phyloP scores from a whole-genome alignment of 2,113 vertebrate species.

The Gnathonemus longibarbis region DNA sequence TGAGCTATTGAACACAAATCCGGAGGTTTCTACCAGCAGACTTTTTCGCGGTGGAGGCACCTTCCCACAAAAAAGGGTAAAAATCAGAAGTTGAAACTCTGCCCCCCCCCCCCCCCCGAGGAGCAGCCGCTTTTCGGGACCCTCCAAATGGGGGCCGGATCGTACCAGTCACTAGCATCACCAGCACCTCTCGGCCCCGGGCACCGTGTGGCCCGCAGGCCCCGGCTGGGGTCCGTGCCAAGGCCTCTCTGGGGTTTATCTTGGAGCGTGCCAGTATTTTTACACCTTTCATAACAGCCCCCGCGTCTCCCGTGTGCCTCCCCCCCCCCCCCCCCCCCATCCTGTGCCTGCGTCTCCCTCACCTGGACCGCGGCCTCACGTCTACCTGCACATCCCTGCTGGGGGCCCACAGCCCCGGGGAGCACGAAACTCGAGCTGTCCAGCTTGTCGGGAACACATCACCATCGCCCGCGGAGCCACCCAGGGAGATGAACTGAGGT shows the following conservation, averaged over 20 bases:
- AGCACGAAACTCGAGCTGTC: background rate
- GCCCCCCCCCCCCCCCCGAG: background rate
- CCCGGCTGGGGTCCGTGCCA: constrained; percentile 15
- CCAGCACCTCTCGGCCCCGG: constrained; percentile 18
- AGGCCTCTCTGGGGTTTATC: constrained; percentile 22
- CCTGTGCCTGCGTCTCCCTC: background rate
- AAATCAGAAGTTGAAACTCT: background rate
- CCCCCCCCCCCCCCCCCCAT: background rate
- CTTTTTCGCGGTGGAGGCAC: background rate
- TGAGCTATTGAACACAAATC: constrained; percentile 2
- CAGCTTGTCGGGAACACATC: background rate
- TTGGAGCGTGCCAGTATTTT: constrained; percentile 29
- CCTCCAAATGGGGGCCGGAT: constrained; percentile 22
- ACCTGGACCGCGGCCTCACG: background rate
- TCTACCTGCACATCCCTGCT: background rate
- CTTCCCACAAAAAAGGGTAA: background rate
- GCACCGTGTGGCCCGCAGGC: constrained; percentile 3
- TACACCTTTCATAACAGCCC: constrained; percentile 30
- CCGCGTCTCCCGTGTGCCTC: background rate
- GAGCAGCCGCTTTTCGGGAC: background rate
- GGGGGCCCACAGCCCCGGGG: background rate
- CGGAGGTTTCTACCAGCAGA: background rate
- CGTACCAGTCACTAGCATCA: constrained; percentile 7
- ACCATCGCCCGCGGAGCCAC: background rate
- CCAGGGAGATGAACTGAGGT: background rate